These are phyloP conservation scores for Sinocyclocheilus anshuiensis DNA, from an alignment of 2,113 vertebrate genomes.

Conservation along the genomic window DNA sequence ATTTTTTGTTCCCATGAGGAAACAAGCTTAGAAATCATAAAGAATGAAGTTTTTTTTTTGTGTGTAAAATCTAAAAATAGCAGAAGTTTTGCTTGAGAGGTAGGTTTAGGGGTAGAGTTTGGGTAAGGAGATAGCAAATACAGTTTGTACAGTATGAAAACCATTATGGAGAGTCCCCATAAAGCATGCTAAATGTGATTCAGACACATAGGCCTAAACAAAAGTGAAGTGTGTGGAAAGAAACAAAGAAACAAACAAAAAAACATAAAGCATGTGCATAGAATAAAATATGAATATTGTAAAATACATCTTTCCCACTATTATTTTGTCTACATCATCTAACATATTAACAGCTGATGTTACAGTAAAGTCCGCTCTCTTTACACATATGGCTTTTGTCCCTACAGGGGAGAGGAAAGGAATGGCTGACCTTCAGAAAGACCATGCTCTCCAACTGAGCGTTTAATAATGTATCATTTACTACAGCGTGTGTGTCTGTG, in stretches of 20 bases:
- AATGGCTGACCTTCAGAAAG: conserved; percentile 37
- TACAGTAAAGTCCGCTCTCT: not conserved
- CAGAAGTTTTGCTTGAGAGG: too few species aligned
- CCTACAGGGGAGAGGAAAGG: not conserved
- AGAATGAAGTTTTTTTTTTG: too few species aligned
- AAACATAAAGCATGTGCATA: not conserved
- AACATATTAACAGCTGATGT: conserved; percentile 7
- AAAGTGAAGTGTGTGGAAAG: not conserved
- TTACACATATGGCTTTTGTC: conserved; percentile 13
- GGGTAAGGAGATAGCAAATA: too few species aligned
- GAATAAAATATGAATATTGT: not conserved
- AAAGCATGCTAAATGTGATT: not conserved
- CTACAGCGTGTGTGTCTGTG: not conserved
- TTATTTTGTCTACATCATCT: not conserved
- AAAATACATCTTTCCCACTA: not conserved
- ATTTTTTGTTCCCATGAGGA: too few species aligned
- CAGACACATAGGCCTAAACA: not conserved
- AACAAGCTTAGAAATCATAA: too few species aligned
- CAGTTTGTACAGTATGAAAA: too few species aligned
- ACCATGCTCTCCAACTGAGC: conserved; percentile 26
- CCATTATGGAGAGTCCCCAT: too few species aligned
- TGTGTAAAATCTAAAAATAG: too few species aligned
- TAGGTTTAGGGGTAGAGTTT: too few species aligned
- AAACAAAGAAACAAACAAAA: not conserved
- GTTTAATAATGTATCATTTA: conserved; percentile 32